phyloP scores from a whole-genome alignment of 2,113 vertebrate species.

The Manacus vitellinus region DNA sequence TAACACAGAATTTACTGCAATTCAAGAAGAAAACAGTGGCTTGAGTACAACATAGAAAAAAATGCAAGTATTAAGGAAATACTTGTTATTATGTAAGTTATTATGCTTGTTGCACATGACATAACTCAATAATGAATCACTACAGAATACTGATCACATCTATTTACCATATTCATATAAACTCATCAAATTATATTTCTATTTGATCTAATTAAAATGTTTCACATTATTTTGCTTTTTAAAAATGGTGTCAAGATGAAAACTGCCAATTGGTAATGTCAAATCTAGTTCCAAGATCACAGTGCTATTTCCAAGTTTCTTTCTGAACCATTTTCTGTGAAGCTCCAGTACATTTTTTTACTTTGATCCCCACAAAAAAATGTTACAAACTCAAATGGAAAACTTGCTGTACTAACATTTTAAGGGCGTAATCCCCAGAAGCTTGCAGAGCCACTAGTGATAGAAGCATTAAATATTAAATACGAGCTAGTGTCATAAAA shows the following conservation, averaged over 20 bases:
- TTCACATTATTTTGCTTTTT: constrained; percentile 10
- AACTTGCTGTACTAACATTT: background rate
- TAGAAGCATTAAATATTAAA: constrained; percentile 7
- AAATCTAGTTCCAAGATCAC: background rate
- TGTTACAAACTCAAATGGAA: background rate
- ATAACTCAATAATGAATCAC: constrained; percentile 11
- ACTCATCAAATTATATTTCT: constrained; percentile 29
- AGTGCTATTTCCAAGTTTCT: background rate
- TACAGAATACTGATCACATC: constrained; percentile 13
- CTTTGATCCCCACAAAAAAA: background rate
- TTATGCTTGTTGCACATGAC: background rate
- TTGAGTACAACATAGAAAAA: background rate
- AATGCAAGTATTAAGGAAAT: background rate
- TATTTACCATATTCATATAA: constrained; percentile 11
- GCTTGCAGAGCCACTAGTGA: background rate
- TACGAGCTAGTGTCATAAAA: background rate
- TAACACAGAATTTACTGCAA: background rate
- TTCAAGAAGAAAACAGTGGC: background rate
- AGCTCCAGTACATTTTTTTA: background rate
- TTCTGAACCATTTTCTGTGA: background rate
- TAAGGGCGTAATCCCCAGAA: background rate
- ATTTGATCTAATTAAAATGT: constrained; percentile 41
- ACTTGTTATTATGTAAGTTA: background rate
- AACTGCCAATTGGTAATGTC: background rate
- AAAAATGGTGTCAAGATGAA: background rate